Evolutionary conservation across 2,113 vertebrate species (phyloP), one percentile per base, ranked within the genome.

Genomic region (Microcebus ravelobensis): DNA sequence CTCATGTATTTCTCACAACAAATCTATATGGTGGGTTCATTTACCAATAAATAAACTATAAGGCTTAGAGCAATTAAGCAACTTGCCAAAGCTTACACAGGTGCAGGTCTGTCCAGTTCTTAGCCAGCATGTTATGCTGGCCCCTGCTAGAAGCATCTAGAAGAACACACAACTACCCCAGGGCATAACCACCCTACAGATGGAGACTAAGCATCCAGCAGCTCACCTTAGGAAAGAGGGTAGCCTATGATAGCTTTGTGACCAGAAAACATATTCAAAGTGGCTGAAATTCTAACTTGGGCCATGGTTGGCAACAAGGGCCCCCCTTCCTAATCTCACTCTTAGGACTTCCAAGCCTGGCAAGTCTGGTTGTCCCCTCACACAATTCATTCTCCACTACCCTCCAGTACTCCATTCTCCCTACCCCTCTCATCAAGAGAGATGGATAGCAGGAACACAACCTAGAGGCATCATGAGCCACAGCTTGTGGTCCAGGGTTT

Each of bases 21-120:
- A 79, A 31, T 48, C 59, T 71, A 5, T 36, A n/a, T 76, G 79
- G 48, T 63, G 57, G 70, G 36, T 55, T 94, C 79, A 74, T 68
- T 90, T 74, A 87, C 67, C 95, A 90, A 81, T 73, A 79, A 93
- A 79, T 31, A 84, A 50, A 83, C 34, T 10, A 91, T 57, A 57
- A 39, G 29, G 39, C 57, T 90, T 50, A 74, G 71, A 74, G 81
- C 87, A 50, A 29, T 48, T 80, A 59, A 65, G 18, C 29, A 61
- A 83, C 31, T 85, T 87, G 74, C 73, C 61, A 57, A 94, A 71
- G 52, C 70, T 63, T 86, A 85, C 59, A 70, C 2, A 61, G 36
- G 20, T 23, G 55, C 36, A 76, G 73, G 59, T 95, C 39, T 57
- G 5, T 84, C 59, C 83, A 48, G 34, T 71, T 81, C 50, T 87